Conservation (phyloP, 2,888 invertebrate species). For the Schrankia costaestrigalis region DNA sequence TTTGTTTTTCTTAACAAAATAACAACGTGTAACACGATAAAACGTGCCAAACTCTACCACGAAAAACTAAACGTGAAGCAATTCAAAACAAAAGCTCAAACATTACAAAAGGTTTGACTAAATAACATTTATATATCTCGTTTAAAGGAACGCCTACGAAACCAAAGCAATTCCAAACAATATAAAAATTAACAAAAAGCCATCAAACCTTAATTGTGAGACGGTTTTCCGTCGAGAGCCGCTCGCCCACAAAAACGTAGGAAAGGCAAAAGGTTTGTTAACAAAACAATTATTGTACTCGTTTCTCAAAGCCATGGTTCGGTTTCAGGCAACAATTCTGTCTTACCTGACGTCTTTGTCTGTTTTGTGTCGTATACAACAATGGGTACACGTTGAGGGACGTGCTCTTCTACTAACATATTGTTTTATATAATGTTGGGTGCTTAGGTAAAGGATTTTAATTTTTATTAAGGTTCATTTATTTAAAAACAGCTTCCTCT, state of each 20-base stretch:
- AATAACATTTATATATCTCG: background rate
- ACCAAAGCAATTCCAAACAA: constrained; percentile 4
- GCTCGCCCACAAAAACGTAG: constrained; percentile 14
- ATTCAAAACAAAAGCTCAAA: no score
- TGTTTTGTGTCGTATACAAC: constrained; percentile 19
- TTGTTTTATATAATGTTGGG: no score
- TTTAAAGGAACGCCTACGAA: background rate
- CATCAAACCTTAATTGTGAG: constrained; percentile 12
- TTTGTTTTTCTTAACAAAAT: no score
- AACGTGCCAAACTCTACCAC: no score
- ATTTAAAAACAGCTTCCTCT: no score
- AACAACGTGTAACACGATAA: no score
- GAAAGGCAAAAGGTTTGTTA: constrained; percentile 18
- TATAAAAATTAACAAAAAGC: constrained; percentile 14
- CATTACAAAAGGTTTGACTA: background rate
- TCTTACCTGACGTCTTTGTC: constrained; percentile 30
- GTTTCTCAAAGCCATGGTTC: constrained; percentile 16
- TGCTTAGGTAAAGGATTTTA: no score
- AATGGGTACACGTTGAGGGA: constrained; percentile 19
- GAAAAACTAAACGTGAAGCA: no score
- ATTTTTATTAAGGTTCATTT: no score
- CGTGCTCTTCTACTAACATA: constrained; percentile 19
- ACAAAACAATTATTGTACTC: constrained; percentile 31
- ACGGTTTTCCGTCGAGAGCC: constrained; percentile 13
- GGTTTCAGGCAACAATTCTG: constrained; percentile 18